Conservation (phyloP, 2,888 invertebrate genomes). For the Terebella lapidaria region DNA sequence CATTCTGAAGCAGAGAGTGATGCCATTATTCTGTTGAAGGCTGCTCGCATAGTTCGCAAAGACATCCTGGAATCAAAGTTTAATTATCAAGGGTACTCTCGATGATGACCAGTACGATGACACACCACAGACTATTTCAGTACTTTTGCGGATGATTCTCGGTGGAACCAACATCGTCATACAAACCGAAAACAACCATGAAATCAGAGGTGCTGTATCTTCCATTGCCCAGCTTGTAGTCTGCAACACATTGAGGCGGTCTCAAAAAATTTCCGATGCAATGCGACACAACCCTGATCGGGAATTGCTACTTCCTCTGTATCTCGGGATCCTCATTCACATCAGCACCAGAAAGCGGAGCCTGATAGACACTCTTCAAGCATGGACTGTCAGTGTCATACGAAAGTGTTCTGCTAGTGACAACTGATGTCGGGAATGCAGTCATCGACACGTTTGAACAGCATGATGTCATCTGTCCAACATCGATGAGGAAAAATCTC, state of each 20-base stretch:
- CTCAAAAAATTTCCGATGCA: not conserved
- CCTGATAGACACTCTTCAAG: not conserved
- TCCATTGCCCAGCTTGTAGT: not conserved
- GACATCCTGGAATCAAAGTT: not conserved
- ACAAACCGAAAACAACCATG: not conserved
- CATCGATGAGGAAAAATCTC: not conserved
- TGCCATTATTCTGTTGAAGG: not conserved
- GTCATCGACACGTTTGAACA: not conserved
- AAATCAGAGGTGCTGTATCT: not conserved
- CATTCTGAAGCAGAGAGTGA: not conserved
- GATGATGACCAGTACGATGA: slow-evolving; percentile 1
- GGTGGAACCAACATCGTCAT: no score
- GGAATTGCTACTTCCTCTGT: not conserved
- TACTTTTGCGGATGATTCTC: no score
- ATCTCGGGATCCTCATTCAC: not conserved
- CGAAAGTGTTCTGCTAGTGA: not conserved
- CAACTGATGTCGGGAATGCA: not conserved
- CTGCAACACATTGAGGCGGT: not conserved
- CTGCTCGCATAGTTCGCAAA: not conserved
- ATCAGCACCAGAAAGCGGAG: not conserved
- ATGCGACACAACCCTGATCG: not conserved
- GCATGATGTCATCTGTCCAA: not conserved
- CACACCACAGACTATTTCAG: no score
- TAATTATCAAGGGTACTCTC: not conserved
- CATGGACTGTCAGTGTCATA: not conserved